Evolutionary conservation across 1,140 invertebrate species (phyloP).

Genomic region (Cephus cinctus): DNA sequence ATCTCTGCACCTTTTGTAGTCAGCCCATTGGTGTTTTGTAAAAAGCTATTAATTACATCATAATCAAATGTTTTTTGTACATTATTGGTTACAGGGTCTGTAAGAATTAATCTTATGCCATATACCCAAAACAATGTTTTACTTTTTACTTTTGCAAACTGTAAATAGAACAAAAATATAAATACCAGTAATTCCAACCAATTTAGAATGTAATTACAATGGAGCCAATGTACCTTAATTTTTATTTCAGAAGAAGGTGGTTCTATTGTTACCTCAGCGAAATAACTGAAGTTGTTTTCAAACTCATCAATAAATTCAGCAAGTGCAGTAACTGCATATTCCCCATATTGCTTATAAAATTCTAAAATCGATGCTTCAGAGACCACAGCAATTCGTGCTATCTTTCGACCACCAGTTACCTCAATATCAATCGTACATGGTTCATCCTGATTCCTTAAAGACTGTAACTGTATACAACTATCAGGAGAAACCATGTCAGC

Average conservation of each 20-base stretch:
- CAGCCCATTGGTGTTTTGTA: constrained; percentile 27
- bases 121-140: constrained; percentile 53
- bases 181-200: background rate
- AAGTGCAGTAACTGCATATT: constrained; percentile 47
- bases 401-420: constrained; percentile 39
- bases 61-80: constrained; percentile 30
- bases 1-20: constrained; percentile 16
- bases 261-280: constrained; percentile 37
- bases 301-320: constrained; percentile 52
- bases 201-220: constrained; percentile 4
- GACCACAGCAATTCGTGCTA: constrained; percentile 41
- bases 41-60: constrained; percentile 36
- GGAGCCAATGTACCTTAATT: constrained; percentile 43
- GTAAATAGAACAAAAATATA: constrained; percentile 25
- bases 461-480: constrained; percentile 40
- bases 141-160: constrained; percentile 51
- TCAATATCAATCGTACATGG: constrained; percentile 44
- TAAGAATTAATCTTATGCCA: constrained; percentile 46
- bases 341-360: constrained; percentile 52
- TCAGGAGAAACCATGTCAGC: constrained; percentile 43
- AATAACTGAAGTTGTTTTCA: constrained; percentile 43
- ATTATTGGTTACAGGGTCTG: constrained; percentile 25
- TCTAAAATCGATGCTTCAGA: constrained; percentile 52
- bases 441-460: constrained; percentile 25
- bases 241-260: constrained; percentile 45